phyloP scores from a whole-genome alignment of 2,888 invertebrate species.

The Hermaeophaga mercurialis region DNA sequence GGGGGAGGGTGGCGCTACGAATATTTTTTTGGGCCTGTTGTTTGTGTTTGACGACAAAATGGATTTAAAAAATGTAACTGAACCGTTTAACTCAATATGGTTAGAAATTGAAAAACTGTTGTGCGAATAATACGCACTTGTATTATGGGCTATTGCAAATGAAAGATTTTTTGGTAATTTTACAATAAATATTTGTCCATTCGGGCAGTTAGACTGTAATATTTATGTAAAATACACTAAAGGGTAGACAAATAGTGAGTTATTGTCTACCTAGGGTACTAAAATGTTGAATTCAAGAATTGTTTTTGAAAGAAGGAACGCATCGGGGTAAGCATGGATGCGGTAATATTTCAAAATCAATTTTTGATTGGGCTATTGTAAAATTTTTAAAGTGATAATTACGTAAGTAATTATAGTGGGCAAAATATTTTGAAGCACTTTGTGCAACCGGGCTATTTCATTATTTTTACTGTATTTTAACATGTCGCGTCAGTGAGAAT shows the following conservation, averaged over 20 bases:
- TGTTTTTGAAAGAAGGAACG: constrained; percentile 40
- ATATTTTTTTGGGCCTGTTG: constrained; percentile 49
- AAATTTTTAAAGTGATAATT: constrained; percentile 50
- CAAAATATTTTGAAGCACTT: constrained; percentile 58
- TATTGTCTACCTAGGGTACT: constrained; percentile 37
- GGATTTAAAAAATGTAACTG: constrained; percentile 44
- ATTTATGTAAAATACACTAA: constrained; percentile 59
- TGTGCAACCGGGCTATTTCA: constrained; percentile 60
- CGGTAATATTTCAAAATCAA: constrained; percentile 38
- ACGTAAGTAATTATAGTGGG: constrained; percentile 51
- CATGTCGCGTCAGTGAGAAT: constrained; percentile 33
- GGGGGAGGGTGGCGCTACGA: constrained; percentile 15
- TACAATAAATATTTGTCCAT: constrained; percentile 60
- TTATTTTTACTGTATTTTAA: constrained; percentile 50
- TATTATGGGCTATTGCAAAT: constrained; percentile 59
- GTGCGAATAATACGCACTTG: constrained; percentile 46
- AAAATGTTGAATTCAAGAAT: constrained; percentile 50
- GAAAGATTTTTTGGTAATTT: constrained; percentile 56
- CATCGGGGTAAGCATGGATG: constrained; percentile 29
- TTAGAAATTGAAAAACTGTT: constrained; percentile 49
- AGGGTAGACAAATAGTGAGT: constrained; percentile 29
- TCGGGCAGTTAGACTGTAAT: constrained; percentile 58
- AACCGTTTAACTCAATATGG: constrained; percentile 48
- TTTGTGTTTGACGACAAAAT: constrained; percentile 37
- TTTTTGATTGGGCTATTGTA: constrained; percentile 57